phyloP scores from a whole-genome alignment of 2,797 vertebrate genomes.

The Kryptolebias ocellatus region DNA sequence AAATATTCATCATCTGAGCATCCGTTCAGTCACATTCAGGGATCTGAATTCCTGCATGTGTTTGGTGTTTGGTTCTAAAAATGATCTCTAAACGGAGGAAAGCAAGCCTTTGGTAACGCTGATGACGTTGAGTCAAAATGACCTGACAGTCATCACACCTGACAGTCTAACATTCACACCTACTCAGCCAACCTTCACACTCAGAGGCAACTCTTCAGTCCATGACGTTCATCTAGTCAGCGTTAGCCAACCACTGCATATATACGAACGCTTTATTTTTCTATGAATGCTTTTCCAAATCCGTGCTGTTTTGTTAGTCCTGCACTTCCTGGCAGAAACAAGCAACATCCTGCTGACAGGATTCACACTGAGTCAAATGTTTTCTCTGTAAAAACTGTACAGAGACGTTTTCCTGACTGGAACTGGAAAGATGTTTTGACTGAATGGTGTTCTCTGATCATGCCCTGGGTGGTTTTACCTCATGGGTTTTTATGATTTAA shows the following conservation, averaged over 20 bases:
- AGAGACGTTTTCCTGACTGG: too few relatives aligned
- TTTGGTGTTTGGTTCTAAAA: not conserved
- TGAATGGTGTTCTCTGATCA: too few relatives aligned
- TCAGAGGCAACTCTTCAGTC: not conserved
- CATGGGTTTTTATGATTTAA: too few relatives aligned
- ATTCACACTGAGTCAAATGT: not conserved
- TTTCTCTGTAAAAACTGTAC: slow-evolving; percentile 10
- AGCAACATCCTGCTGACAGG: slow-evolving; percentile 8
- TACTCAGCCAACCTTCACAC: not conserved
- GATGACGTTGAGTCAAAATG: slow-evolving; percentile 28
- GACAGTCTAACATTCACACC: slow-evolving; percentile 24
- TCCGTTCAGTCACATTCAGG: not conserved
- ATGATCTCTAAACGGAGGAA: not conserved
- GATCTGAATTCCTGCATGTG: not conserved
- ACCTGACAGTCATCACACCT: slow-evolving; percentile 47
- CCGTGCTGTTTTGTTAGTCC: not conserved
- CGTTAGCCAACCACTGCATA: too few relatives aligned
- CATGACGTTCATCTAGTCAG: not conserved
- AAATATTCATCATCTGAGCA: not conserved
- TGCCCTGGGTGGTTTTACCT: too few relatives aligned
- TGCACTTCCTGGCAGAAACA: slow-evolving; percentile 11
- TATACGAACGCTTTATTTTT: not conserved
- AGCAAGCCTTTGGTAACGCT: not conserved
- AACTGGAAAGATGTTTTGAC: too few relatives aligned
- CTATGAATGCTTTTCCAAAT: not conserved